Percentiles rank a stretch among this genome's conserved stretches.
phyloP scores from a whole-genome alignment of 2,113 vertebrate genomes.

The Axis porcinus region DNA sequence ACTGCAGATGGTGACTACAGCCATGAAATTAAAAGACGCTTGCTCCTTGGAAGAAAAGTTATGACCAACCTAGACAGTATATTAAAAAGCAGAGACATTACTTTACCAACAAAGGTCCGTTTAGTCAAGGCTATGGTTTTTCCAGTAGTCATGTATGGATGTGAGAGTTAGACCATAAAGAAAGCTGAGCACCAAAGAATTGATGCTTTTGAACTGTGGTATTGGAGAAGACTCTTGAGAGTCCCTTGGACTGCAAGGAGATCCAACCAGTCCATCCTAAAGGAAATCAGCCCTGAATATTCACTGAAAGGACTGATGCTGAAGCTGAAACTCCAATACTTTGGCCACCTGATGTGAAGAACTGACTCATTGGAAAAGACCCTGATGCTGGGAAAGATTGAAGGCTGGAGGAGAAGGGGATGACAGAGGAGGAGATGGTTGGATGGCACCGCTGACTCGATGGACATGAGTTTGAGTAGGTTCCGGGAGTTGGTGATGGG shows the following conservation, averaged over 20 bases:
- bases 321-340: not conserved
- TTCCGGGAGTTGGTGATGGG: not conserved
- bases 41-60: not conserved
- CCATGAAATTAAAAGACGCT: not conserved
- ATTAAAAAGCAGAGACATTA: not conserved
- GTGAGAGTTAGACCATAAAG: not conserved
- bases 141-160: not conserved
- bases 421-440: not conserved
- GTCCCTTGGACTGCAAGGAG: not conserved
- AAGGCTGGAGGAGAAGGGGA: not conserved
- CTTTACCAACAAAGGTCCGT: not conserved
- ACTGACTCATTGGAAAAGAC: not conserved
- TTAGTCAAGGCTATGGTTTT: not conserved
- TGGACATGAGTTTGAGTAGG: not conserved
- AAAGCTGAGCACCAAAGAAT: not conserved
- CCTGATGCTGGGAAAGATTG: not conserved
- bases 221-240: not conserved
- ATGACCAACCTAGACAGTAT: not conserved
- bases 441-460: accelerated
- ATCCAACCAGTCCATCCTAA: not conserved
- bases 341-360: not conserved
- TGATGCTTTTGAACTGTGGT: not conserved
- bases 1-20: not conserved
- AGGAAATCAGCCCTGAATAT: not conserved
- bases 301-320: not conserved